These are phyloP conservation scores for Apaloderma vittatum DNA, from an alignment of 2,113 vertebrate species.

Conservation along the genomic window DNA sequence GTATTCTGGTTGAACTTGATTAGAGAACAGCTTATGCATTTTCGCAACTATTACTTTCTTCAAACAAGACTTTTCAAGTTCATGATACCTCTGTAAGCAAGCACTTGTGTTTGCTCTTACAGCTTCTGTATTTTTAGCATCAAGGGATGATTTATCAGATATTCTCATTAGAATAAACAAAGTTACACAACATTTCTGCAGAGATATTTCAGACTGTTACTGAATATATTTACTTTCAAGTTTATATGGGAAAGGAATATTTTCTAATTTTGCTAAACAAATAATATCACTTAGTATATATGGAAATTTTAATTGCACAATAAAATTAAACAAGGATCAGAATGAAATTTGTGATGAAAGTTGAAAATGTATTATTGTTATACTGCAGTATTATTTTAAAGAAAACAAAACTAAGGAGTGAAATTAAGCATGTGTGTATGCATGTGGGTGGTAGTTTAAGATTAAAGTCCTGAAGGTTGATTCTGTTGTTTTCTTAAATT, in stretches of 20 bases:
- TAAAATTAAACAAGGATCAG: neutral
- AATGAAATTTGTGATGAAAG: neutral
- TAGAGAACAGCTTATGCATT: neutral
- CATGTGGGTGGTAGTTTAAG: neutral
- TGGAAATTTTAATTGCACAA: neutral
- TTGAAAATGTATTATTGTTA: neutral
- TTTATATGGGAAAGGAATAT: neutral
- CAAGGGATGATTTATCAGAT: neutral
- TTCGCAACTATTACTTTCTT: neutral
- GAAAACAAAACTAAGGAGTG: neutral
- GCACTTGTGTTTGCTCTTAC: neutral
- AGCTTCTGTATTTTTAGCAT: neutral
- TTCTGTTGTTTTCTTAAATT: neutral
- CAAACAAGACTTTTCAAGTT: neutral
- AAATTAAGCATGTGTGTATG: neutral
- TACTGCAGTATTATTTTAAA: neutral
- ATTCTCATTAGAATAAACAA: neutral
- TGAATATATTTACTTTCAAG: neutral
- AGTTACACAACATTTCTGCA: neutral
- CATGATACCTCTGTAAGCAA: neutral
- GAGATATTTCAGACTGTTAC: neutral
- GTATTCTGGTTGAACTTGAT: neutral
- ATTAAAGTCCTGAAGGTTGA: neutral
- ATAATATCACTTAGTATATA: neutral
- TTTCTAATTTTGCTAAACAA: neutral